These are phyloP conservation scores for Chelon labrosus DNA, from an alignment of 2,797 vertebrate genomes.

Conservation along the genomic window DNA sequence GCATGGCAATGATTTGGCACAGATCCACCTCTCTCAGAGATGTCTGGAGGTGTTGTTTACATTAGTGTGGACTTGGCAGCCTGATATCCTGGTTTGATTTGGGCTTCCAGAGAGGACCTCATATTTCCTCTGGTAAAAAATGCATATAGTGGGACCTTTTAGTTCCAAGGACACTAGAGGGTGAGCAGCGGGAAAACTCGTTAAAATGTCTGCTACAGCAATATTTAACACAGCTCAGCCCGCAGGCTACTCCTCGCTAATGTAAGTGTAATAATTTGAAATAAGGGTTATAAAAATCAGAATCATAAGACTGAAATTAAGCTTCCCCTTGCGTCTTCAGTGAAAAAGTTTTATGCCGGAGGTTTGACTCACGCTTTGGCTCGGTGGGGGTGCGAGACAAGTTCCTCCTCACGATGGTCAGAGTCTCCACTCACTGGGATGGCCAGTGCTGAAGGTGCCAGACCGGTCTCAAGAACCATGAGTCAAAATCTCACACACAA, in stretches of 20 bases:
- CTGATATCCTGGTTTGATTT: constrained; percentile 58
- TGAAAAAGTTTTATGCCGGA: constrained; percentile 42
- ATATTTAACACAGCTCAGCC: constrained; percentile 75
- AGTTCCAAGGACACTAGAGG: constrained; percentile 79
- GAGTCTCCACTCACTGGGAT: constrained; percentile 34
- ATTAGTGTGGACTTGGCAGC: constrained; percentile 73
- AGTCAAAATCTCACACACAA: constrained; percentile 54
- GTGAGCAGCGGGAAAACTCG: constrained; percentile 63
- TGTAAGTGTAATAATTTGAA: constrained; percentile 71
- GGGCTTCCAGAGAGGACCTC: constrained; percentile 51
- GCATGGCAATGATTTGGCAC: constrained; percentile 66
- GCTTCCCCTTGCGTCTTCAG: constrained; percentile 17
- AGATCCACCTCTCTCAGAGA: constrained; percentile 33
- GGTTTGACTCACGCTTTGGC: constrained; percentile 48
- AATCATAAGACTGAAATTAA: constrained; percentile 62
- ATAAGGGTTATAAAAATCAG: constrained; percentile 73
- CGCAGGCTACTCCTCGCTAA: constrained; percentile 64
- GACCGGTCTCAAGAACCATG: constrained; percentile 46
- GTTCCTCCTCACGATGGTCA: constrained; percentile 39
- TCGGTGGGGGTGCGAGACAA: constrained; percentile 39
- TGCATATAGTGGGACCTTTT: constrained; percentile 64
- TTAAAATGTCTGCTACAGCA: constrained; percentile 76
- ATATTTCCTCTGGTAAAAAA: constrained; percentile 63
- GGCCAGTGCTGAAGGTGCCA: constrained; percentile 35
- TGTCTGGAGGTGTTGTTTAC: constrained; percentile 79